Evolutionary conservation across 2,797 vertebrate genomes (phyloP).

Genomic region (Trachurus trachurus): DNA sequence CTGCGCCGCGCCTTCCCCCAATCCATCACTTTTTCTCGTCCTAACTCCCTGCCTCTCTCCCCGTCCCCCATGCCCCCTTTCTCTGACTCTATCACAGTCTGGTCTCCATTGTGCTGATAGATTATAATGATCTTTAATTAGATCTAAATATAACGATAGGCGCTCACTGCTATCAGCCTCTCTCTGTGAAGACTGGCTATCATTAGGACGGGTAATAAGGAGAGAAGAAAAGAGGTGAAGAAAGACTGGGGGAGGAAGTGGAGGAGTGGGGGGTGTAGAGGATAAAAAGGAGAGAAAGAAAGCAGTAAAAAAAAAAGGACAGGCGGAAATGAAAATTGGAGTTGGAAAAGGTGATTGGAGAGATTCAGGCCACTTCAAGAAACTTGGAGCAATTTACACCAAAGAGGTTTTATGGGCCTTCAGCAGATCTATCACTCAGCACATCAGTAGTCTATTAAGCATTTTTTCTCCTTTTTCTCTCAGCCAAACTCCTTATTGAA

Average conservation of each 20-base stretch:
- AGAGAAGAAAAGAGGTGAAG: conserved; percentile 52
- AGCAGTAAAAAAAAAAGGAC: conserved; percentile 11
- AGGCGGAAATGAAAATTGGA: conserved; percentile 47
- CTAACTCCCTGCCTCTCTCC: conserved; percentile 26
- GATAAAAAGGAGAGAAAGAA: conserved; percentile 21
- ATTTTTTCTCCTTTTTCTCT: conserved; percentile 3
- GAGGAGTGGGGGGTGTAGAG: too few relatives aligned
- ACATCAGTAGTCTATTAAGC: conserved; percentile 50
- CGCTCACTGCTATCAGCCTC: conserved; percentile 70
- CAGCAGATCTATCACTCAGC: conserved; percentile 52
- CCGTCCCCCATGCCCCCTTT: conserved; percentile 35
- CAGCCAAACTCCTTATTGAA: conserved; percentile 11
- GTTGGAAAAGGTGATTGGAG: conserved; percentile 52
- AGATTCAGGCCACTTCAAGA: conserved; percentile 47
- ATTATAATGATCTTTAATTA: conserved; percentile 86
- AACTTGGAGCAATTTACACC: conserved; percentile 59
- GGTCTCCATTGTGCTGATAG: conserved; percentile 76
- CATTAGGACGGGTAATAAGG: conserved; percentile 76
- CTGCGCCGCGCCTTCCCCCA: conserved; percentile 2
- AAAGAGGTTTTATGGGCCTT: conserved; percentile 51
- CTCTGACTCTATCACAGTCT: conserved; percentile 62
- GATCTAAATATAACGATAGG: conserved; percentile 84
- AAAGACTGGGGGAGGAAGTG: conserved; percentile 4
- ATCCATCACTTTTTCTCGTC: conserved; percentile 30
- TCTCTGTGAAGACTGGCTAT: conserved; percentile 70